Percentiles rank a stretch among this genome's conserved stretches.
phyloP scores from a whole-genome alignment of 2,888 invertebrate genomes.

The Leistus spinibarbis region DNA sequence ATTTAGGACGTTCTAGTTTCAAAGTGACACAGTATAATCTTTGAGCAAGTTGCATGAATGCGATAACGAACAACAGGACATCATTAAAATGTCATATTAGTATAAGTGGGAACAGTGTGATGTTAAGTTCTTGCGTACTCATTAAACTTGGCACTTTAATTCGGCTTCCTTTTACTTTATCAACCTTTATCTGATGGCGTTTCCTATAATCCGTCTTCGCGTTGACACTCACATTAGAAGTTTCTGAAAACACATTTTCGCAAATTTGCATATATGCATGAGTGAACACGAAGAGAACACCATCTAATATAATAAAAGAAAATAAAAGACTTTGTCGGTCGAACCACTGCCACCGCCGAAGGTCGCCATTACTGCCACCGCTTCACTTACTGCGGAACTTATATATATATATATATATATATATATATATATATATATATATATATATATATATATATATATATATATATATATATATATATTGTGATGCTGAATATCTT shows the following conservation, averaged over 20 bases:
- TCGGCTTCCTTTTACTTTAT: not conserved
- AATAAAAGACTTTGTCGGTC: not conserved
- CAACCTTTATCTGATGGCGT: not conserved
- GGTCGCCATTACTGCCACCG: not conserved
- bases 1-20: no score
- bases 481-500: no score
- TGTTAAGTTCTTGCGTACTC: not conserved
- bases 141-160: not conserved
- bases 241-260: constrained; percentile 5
- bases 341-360: not conserved
- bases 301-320: not conserved
- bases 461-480: no score
- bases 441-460: no score
- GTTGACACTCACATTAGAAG: constrained; percentile 8
- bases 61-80: not conserved
- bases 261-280: constrained; percentile 10
- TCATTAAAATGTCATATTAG: not conserved
- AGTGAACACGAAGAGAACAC: not conserved
- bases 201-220: constrained; percentile 8
- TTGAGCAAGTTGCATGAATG: not conserved
- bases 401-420: no score
- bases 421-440: no score
- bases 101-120: not conserved
- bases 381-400: no score
- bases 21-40: no score